Evolutionary conservation across 2,888 invertebrate species (phyloP).

Genomic region (Monoplex corrugatus): DNA sequence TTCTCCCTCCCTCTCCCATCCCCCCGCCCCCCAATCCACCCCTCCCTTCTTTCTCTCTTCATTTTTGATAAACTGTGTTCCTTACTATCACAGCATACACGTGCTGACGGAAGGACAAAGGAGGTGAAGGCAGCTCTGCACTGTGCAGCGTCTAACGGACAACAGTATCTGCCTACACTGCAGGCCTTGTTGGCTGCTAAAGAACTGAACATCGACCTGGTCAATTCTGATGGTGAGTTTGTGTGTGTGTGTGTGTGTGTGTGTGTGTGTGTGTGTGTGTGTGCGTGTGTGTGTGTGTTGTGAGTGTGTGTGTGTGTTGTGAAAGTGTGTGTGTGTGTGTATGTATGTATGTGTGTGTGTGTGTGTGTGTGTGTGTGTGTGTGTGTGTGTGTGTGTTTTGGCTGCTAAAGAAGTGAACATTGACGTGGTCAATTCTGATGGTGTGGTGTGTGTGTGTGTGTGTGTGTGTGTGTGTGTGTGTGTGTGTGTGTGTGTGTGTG

Average conservation of each 20-base stretch:
- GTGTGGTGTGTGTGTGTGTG: conserved; percentile 26
- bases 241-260: not conserved
- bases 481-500: not conserved
- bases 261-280: not conserved
- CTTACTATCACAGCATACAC: conserved; percentile 17
- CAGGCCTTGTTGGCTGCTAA: conserved; percentile 66
- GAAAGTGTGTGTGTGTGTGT: not conserved
- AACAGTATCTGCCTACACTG: conserved; percentile 66
- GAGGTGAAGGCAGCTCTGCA: conserved; percentile 68
- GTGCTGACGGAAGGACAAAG: conserved; percentile 32
- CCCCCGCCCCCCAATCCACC: too few species aligned
- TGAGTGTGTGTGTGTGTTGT: not conserved
- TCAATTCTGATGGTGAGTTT: conserved; percentile 73
- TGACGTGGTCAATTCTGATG: too few species aligned
- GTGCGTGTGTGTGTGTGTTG: not conserved
- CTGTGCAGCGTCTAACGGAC: conserved; percentile 70
- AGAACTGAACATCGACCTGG: conserved; percentile 68
- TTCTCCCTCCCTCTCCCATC: too few species aligned
- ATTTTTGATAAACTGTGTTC: not conserved
- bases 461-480: not conserved
- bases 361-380: not conserved
- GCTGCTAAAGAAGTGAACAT: too few species aligned
- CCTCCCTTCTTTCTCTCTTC: too few species aligned
- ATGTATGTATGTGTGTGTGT: not conserved
- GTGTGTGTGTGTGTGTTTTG: not conserved